Base-by-base conservation (phyloP, 2,797 vertebrate species). In the Phoxinus dragarum region DNA sequence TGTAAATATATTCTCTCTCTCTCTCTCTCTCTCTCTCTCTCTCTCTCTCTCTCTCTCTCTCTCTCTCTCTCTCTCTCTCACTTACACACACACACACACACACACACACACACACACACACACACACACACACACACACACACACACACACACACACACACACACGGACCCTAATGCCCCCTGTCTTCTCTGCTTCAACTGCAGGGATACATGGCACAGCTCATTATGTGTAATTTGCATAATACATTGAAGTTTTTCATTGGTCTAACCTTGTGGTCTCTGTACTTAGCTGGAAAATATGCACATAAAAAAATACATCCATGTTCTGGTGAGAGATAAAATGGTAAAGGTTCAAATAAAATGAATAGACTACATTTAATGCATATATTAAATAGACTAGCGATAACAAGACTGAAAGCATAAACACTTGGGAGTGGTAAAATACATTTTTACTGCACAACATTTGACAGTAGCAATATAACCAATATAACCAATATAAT, bases 211-310 rank as follows among this genome's bases (percentile, higher is more conserved):
- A n/a, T 27, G 21, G 23, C 54, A 40, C 34, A 17, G 54, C 21
- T 59, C 27, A n/a, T 59, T 59, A 77, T 77, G 21, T 12, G 0
- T 21, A 59, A 77, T 77, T 77, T 77, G 3, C 74, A n/a, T 77
- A 59, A 77, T 12, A 56, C 21, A n/a, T 77, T 56, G 21, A 59
- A 59, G 36, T 23, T 75, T 36, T 75, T 36, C 31, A 10, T 74
- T 52, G 44, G 16, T 9, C 6, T 75, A 54, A 54, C 19, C 19
- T 36, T 5, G 11, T 75, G 17, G 0, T 75, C 19, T 54, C 31
- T 54, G 19, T 36, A 19, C 72, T 31, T 74, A 44, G 38, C n/a
- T 14, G 3, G n/a, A 27, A 36, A 54, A 36, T 19, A 10, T 75
- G 73, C 12, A 1, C 36, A 34, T 36, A 34, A 52, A 5, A 19